Percentiles rank a stretch among this genome's conserved stretches.
These are phyloP conservation scores for Diplolepis rosae DNA, from an alignment of 2,888 invertebrate species.

Conservation along the genomic window DNA sequence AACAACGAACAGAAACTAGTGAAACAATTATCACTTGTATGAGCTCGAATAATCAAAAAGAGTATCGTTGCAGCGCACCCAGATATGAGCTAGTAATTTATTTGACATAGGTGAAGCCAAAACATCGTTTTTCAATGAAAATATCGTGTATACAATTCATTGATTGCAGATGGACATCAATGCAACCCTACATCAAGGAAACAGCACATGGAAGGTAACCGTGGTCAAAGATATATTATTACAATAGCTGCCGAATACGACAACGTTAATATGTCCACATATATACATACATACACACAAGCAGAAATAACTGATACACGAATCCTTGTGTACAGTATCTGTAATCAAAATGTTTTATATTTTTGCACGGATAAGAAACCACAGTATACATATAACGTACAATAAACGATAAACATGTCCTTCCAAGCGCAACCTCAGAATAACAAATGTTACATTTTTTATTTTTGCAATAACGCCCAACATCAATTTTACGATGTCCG, in stretches of 20 bases:
- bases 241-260: constrained; percentile 32
- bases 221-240: constrained; percentile 32
- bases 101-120: background rate
- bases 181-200: constrained; percentile 51
- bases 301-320: constrained; percentile 9
- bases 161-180: constrained; percentile 12
- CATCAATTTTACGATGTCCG: constrained; percentile 51
- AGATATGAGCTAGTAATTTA: constrained; percentile 16
- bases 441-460: constrained; percentile 71
- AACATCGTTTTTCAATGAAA: constrained; percentile 19
- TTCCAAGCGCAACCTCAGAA: constrained; percentile 72
- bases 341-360: constrained; percentile 71
- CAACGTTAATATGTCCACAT: constrained; percentile 23
- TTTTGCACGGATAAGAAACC: constrained; percentile 64
- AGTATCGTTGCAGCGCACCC: background rate
- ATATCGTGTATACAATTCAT: constrained; percentile 23
- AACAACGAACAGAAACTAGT: background rate
- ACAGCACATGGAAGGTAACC: constrained; percentile 34
- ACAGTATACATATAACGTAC: constrained; percentile 65
- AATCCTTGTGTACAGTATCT: constrained; percentile 56
- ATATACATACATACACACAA: constrained; percentile 39
- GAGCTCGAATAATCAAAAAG: constrained; percentile 19
- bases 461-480: constrained; percentile 68
- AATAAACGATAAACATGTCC: constrained; percentile 71
- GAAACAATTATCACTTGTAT: background rate